These are phyloP conservation scores for Platycercus adscitus DNA, from an alignment of 2,113 vertebrate species.

Conservation along the genomic window DNA sequence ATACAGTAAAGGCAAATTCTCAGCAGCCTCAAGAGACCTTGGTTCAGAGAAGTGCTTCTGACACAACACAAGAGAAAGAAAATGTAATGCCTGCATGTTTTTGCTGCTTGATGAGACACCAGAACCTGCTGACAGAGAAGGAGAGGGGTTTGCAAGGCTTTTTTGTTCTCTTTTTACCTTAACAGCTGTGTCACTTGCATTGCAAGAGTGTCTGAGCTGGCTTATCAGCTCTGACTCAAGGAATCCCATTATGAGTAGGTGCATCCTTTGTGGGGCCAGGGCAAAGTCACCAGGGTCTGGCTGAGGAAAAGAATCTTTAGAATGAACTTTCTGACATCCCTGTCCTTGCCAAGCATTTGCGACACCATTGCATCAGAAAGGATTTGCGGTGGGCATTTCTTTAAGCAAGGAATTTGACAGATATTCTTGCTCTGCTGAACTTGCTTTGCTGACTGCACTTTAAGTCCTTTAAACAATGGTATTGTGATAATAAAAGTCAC, in stretches of 20 bases:
- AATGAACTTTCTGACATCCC: neutral
- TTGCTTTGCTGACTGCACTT: slow-evolving; percentile 12
- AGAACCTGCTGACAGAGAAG: neutral
- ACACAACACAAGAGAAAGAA: neutral
- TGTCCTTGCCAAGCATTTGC: neutral
- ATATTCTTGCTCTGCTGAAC: slow-evolving; percentile 53
- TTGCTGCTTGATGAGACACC: neutral
- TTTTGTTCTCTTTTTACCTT: neutral
- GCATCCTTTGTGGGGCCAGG: neutral
- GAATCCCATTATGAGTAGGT: neutral
- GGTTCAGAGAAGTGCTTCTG: neutral
- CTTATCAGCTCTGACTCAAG: neutral
- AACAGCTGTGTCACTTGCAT: neutral
- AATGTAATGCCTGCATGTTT: neutral
- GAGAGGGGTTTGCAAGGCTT: neutral
- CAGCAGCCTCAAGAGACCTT: neutral
- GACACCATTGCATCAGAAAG: neutral
- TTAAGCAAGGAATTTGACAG: slow-evolving; percentile 24
- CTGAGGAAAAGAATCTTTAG: neutral
- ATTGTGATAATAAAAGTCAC: neutral
- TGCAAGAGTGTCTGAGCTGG: neutral
- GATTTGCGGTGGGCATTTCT: slow-evolving; percentile 10
- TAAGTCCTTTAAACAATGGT: slow-evolving; percentile 20
- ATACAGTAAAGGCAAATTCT: neutral
- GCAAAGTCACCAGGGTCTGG: neutral